Evolutionary conservation across 37 sponge, comb jelly and placozoan genomes (phyloP).

Genomic region (Axinella damicornis): DNA sequence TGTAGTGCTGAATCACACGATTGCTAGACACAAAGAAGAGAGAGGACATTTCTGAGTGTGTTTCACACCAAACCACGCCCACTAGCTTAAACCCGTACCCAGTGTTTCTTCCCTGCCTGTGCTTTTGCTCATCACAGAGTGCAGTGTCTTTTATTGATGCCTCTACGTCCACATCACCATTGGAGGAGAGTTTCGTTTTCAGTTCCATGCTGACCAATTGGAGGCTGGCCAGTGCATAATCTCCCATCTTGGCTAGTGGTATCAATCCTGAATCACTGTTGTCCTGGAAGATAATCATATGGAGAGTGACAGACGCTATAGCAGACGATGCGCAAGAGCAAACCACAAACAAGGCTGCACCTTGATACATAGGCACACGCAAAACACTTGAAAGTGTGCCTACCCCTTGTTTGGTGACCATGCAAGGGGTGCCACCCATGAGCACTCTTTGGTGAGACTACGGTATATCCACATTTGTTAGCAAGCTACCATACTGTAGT

Average conservation of each 20-base stretch:
- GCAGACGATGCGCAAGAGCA: no score
- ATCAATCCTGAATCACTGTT: not conserved
- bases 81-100: slow-evolving; percentile 19
- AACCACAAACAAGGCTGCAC: no score
- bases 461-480: no score
- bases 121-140: slow-evolving; percentile 42
- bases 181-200: slow-evolving; percentile 12
- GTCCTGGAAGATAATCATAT: not conserved
- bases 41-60: not conserved
- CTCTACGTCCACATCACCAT: slow-evolving; percentile 49
- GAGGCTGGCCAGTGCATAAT: slow-evolving; percentile 38
- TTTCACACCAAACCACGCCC: not conserved
- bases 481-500: not conserved
- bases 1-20: slow-evolving; percentile 71
- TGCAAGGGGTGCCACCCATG: no score
- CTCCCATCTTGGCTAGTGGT: not conserved
- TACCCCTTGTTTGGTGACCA: no score
- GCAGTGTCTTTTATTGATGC: slow-evolving; percentile 58
- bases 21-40: slow-evolving; percentile 16
- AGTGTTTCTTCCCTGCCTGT: slow-evolving; percentile 47
- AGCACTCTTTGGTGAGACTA: no score
- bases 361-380: no score
- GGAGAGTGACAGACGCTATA: no score
- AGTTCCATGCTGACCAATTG: slow-evolving; percentile 48
- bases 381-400: no score